These are phyloP conservation scores for Pterophyllum scalare DNA, from an alignment of 2,113 vertebrate species.

Conservation along the genomic window DNA sequence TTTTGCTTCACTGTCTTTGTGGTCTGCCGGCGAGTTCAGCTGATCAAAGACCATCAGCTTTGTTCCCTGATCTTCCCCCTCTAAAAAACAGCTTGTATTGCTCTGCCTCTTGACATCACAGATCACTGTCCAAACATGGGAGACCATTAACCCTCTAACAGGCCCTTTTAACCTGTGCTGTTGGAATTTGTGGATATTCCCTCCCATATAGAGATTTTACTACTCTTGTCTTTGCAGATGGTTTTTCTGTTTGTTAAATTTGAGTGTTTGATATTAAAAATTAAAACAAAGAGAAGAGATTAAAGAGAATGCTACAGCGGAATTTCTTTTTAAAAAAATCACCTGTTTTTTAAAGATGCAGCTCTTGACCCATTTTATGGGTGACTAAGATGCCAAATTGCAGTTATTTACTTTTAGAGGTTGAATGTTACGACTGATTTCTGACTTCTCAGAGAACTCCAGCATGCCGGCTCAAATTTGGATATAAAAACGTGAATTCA, in stretches of 20 bases:
- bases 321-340: not conserved
- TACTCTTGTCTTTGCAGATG: not conserved
- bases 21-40: slow-evolving; percentile 44
- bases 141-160: slow-evolving; percentile 25
- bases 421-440: not conserved
- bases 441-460: not conserved
- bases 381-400: not conserved
- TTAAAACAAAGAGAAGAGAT: not conserved
- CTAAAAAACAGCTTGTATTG: slow-evolving; percentile 66
- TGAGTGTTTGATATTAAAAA: not conserved
- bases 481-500: not conserved
- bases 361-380: not conserved
- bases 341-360: not conserved
- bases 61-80: slow-evolving; percentile 58
- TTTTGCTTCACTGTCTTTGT: slow-evolving; percentile 42
- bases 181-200: not conserved
- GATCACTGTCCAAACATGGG: slow-evolving; percentile 2
- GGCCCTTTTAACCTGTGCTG: not conserved
- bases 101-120: slow-evolving; percentile 31
- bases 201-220: not conserved
- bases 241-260: not conserved
- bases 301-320: not conserved
- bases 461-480: not conserved
- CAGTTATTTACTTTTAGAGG: not conserved
- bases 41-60: slow-evolving; percentile 75